These are phyloP conservation scores for Siderastrea radians DNA, from an alignment of 92 coral and sea anemone genomes.

Conservation along the genomic window DNA sequence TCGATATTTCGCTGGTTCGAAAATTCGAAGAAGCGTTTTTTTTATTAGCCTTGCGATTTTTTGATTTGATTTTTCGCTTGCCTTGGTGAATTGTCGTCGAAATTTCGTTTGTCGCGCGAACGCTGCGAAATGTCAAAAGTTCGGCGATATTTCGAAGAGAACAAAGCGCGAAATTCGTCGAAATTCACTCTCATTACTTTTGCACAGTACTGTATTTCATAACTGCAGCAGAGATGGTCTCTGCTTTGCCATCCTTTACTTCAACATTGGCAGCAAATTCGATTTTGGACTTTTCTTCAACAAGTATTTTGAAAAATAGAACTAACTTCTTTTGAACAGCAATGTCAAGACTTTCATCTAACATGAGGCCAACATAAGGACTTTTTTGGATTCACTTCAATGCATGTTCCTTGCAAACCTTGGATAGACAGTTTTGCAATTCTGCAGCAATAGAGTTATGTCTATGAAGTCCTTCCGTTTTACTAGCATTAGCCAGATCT, in stretches of 20 bases:
- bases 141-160: no score
- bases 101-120: no score
- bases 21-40: no score
- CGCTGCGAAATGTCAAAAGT: no score
- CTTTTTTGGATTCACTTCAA: slow-evolving; percentile 48
- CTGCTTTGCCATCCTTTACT: slow-evolving; percentile 57
- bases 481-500: slow-evolving; percentile 17
- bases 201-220: slow-evolving; percentile 1
- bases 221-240: slow-evolving; percentile 54
- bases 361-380: slow-evolving; percentile 56
- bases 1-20: no score
- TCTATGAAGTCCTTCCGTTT: slow-evolving; percentile 32
- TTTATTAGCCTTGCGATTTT: no score
- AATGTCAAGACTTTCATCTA: slow-evolving; percentile 55
- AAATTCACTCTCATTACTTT: no score
- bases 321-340: slow-evolving; percentile 53
- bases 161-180: no score
- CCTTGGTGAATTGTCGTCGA: no score
- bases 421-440: slow-evolving; percentile 35
- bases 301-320: slow-evolving; percentile 44
- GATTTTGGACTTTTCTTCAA: slow-evolving; percentile 8
- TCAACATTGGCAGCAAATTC: slow-evolving; percentile 61
- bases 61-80: no score
- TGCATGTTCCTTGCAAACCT: slow-evolving; percentile 60
- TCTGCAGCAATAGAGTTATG: slow-evolving; percentile 46